A percentile compares a stretch with the other conserved stretches of the same genome.
Evolutionary conservation across 2,797 vertebrate species (phyloP).

Genomic region (Megaceryle alcyon): DNA sequence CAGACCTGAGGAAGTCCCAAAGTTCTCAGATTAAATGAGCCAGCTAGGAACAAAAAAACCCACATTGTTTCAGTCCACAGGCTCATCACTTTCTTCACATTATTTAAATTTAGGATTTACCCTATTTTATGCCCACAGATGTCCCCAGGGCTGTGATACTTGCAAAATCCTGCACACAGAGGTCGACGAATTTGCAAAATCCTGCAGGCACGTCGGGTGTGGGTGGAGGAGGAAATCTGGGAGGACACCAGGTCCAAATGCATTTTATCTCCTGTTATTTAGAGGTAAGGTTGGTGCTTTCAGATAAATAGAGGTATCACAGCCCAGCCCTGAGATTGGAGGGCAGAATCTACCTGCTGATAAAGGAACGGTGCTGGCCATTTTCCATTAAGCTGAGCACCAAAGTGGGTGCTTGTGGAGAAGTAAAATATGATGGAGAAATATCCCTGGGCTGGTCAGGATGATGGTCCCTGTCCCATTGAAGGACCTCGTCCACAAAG

Average conservation of each 20-base stretch:
- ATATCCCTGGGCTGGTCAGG: background rate
- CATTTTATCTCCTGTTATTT: background rate
- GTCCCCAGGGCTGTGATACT: background rate
- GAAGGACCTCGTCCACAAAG: background rate
- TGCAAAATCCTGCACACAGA: background rate
- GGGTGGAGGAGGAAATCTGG: background rate
- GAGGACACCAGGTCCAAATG: background rate
- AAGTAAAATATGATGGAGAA: background rate
- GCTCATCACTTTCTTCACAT: background rate
- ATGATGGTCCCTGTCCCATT: background rate
- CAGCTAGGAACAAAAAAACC: background rate
- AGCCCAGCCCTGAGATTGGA: background rate
- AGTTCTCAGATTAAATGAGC: background rate
- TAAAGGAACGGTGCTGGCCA: background rate
- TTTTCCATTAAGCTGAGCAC: background rate
- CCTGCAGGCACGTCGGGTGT: rapidly evolving
- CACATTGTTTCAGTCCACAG: background rate
- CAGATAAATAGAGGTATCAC: background rate
- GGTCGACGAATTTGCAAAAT: background rate
- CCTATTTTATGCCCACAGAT: background rate
- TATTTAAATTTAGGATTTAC: background rate
- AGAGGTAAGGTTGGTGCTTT: background rate
- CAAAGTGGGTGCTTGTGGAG: background rate
- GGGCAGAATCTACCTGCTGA: background rate
- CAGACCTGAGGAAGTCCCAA: background rate